phyloP scores from a whole-genome alignment of 1,140 invertebrate species.

The Probaryconus sp. region DNA sequence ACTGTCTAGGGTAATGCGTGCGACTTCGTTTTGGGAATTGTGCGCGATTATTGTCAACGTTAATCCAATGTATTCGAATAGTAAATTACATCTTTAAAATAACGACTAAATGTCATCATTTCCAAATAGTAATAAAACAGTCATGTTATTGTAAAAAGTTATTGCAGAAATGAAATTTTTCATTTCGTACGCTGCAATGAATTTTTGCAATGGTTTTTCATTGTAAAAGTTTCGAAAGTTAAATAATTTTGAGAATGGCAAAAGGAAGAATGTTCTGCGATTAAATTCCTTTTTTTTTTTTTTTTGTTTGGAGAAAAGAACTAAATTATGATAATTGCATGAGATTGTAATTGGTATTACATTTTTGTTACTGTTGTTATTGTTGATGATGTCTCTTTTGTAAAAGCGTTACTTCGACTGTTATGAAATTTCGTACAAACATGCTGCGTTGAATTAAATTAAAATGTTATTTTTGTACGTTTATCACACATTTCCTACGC shows the following conservation, averaged over 20 bases:
- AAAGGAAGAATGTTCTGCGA: conserved; percentile 28
- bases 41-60: conserved; percentile 19
- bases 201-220: conserved; percentile 1
- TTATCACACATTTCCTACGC: conserved; percentile 10
- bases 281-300: no score
- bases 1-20: conserved; percentile 11
- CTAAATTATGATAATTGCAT: no score
- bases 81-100: conserved; percentile 24
- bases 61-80: conserved; percentile 35
- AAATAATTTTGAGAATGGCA: conserved; percentile 23
- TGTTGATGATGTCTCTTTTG: no score
- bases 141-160: conserved; percentile 3
- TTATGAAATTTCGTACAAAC: no score
- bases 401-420: no score
- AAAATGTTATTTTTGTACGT: conserved; percentile 2
- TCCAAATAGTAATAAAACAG: conserved; percentile 11
- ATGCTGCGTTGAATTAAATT: no score
- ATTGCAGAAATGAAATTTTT: not conserved
- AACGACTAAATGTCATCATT: conserved; percentile 26
- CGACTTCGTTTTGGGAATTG: conserved; percentile 15
- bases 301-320: no score
- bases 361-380: no score
- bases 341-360: no score
- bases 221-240: conserved; percentile 19
- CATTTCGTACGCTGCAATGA: not conserved